Evolutionary conservation across 1,140 invertebrate genomes (phyloP), one percentile per base, ranked within the genome.

Genomic region (Drepana arcuata): DNA sequence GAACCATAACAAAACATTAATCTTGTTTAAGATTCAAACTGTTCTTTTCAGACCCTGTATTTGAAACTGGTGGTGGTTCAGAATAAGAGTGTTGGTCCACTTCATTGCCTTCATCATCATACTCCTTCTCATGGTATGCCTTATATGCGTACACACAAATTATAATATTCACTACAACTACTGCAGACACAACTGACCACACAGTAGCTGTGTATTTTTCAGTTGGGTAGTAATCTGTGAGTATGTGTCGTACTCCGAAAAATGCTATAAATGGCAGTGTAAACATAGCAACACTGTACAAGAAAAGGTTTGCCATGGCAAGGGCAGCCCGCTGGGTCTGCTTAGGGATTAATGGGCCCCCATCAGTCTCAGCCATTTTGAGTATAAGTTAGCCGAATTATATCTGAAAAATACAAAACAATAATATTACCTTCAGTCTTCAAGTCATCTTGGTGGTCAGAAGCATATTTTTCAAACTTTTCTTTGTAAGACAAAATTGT

Each of bases 281-380:
- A 52, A 94, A 93, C 93, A 95, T 95, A 2, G 91, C 86, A 27
- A 90, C 62, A 77, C 91, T 94, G 54, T 90, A 94, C n/a, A 93
- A 74, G 24, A 94, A 85, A 9, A 95, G 71, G 48, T 86, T 87
- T 25, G 85, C 82, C 18, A 92, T 66, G n/a, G 88, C 88, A 41
- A 67, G 67, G 4, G 67, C 59, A 21, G 80, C 81, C 50, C 79
- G 61, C 59, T 70, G 63, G 3, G 83, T 82, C 12, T 86, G 78
- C 30, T 40, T 52, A 28, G 85, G 75, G 38, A 86, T 63, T n/a
- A 82, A 45, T 15, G 73, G 72, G 36, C 52, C 61, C 23, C 62
- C 57, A 45, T 67, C 64, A 57, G 50, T 55, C 12, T 83, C 80
- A 43, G 70, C 81, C 72, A 78, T 84, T 58, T n/a, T n/a, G n/a